These are phyloP conservation scores for Hydropotes inermis DNA, from an alignment of 2,113 vertebrate genomes.

Conservation along the genomic window DNA sequence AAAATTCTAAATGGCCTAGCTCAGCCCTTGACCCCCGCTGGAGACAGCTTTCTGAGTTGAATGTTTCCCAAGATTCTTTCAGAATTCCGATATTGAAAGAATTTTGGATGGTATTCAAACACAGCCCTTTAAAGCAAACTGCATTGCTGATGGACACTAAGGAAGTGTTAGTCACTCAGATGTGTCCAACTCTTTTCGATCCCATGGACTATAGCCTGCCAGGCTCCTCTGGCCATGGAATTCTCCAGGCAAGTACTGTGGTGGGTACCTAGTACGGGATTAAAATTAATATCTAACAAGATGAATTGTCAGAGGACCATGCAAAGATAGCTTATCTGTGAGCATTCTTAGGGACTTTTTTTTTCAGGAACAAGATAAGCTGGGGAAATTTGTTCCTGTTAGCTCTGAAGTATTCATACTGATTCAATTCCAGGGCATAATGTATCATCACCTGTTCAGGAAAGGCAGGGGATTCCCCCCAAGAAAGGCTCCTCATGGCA, in stretches of 20 bases:
- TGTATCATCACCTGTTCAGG: not conserved
- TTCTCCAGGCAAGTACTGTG: not conserved
- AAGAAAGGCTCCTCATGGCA: not conserved
- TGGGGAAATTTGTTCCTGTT: not conserved
- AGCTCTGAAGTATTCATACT: not conserved
- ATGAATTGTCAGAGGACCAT: not conserved
- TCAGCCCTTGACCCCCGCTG: not conserved
- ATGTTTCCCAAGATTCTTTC: not conserved
- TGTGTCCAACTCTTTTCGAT: not conserved
- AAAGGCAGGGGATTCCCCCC: not conserved
- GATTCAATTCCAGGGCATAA: constrained; percentile 33
- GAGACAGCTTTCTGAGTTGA: not conserved
- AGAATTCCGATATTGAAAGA: not conserved
- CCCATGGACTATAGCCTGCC: not conserved
- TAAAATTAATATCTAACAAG: constrained; percentile 47
- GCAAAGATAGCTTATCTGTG: not conserved
- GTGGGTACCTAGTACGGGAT: not conserved
- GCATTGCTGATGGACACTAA: not conserved
- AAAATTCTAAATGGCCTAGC: not conserved
- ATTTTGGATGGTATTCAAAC: not conserved
- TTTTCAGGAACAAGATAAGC: constrained; percentile 13
- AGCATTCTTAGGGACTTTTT: not conserved
- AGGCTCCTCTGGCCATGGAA: not conserved
- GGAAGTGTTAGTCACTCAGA: not conserved
- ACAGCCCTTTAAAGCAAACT: not conserved